These are phyloP conservation scores for Cisticola juncidis DNA, from an alignment of 2,113 vertebrate genomes.

Conservation along the genomic window DNA sequence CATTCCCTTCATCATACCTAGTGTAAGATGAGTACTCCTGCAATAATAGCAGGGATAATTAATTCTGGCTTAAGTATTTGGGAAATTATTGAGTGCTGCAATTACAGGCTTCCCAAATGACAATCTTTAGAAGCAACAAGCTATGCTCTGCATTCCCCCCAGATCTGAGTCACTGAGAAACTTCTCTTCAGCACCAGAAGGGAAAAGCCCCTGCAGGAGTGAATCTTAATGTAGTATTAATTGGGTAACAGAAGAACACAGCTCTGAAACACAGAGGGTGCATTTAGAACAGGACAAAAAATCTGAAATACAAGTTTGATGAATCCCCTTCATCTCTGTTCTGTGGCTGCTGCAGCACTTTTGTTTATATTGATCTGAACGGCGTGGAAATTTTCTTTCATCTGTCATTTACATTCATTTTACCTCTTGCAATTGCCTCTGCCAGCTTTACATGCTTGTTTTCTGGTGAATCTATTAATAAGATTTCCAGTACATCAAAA, in stretches of 20 bases:
- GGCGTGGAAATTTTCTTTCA: conserved; percentile 51
- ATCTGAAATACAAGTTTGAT: conserved; percentile 28
- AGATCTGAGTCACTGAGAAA: neutral
- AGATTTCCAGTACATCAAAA: conserved; percentile 50
- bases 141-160: neutral
- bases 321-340: conserved; percentile 26
- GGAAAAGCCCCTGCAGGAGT: conserved; percentile 31
- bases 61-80: conserved; percentile 59
- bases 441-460: conserved; percentile 52
- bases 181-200: neutral
- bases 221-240: conserved; percentile 41
- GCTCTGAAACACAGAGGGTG: neutral
- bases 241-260: conserved; percentile 11
- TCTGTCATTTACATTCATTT: conserved; percentile 65
- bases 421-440: conserved; percentile 47
- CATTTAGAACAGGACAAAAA: conserved; percentile 38
- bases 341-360: conserved; percentile 29
- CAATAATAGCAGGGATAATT: conserved; percentile 48
- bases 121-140: conserved; percentile 8
- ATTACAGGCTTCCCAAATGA: conserved; percentile 47
- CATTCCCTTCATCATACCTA: neutral
- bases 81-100: conserved; percentile 50
- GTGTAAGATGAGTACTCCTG: conserved; percentile 24
- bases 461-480: conserved; percentile 57
- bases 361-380: conserved; percentile 50